Percentiles rank a stretch among this genome's conserved stretches.
These are phyloP conservation scores for Takifugu rubripes DNA, from an alignment of 2,797 vertebrate species.

Conservation along the genomic window DNA sequence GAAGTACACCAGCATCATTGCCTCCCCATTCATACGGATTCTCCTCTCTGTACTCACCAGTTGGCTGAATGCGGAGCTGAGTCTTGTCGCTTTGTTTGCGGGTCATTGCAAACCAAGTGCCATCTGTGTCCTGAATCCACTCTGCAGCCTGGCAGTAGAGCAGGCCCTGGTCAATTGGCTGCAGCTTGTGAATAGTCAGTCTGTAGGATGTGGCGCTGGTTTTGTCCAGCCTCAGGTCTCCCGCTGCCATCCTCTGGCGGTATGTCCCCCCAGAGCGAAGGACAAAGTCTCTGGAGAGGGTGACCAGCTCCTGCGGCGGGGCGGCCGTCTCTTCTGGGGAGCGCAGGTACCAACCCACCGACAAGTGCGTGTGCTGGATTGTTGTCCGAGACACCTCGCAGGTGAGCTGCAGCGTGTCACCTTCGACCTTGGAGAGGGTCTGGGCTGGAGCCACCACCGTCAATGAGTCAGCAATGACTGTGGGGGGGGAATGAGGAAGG, in stretches of 20 bases:
- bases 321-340: conserved; percentile 73
- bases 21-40: conserved; percentile 5
- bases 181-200: conserved; percentile 91
- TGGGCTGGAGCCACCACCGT: conserved; percentile 80
- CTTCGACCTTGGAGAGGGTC: conserved; percentile 91
- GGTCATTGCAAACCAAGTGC: conserved; percentile 92
- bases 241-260: conserved; percentile 84
- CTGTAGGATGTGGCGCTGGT: conserved; percentile 84
- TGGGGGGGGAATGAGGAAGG: conserved; percentile 8
- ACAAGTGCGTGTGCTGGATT: conserved; percentile 88
- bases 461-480: conserved; percentile 93
- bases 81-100: conserved; percentile 89
- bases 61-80: conserved; percentile 87
- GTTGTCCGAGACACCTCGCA: conserved; percentile 89
- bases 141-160: conserved; percentile 93
- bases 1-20: neutral
- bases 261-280: conserved; percentile 84
- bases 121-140: conserved; percentile 94
- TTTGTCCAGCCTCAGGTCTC: conserved; percentile 91
- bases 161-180: conserved; percentile 90
- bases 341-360: conserved; percentile 88
- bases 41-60: conserved; percentile 73
- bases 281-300: conserved; percentile 88
- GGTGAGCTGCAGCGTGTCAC: conserved; percentile 86
- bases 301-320: conserved; percentile 82